These are phyloP conservation scores for Mamestra brassicae DNA, from an alignment of 2,888 invertebrate species.

Conservation along the genomic window DNA sequence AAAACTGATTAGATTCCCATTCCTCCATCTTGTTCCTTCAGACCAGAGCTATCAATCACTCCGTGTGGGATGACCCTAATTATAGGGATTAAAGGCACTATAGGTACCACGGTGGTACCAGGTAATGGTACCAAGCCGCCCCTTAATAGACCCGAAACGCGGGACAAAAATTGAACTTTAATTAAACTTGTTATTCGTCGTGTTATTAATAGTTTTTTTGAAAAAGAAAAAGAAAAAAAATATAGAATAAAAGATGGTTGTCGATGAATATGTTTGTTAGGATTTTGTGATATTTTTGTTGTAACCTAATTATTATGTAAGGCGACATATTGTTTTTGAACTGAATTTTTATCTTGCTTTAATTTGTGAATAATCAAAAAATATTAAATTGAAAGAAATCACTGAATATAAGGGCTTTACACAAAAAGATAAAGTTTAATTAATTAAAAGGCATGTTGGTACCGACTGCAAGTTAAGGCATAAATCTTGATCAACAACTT, in stretches of 20 bases:
- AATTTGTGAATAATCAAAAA: no score
- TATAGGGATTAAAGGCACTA: constrained; percentile 85
- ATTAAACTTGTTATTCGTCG: constrained; percentile 58
- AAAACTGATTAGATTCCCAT: constrained; percentile 88
- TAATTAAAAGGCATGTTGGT: background rate
- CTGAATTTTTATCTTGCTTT: no score
- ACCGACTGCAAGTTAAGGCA: background rate
- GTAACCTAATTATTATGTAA: background rate
- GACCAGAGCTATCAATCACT: constrained; percentile 86
- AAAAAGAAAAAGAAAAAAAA: constrained; percentile 25
- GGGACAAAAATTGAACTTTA: constrained; percentile 61
- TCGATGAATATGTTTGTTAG: constrained; percentile 8
- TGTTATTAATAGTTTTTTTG: constrained; percentile 58
- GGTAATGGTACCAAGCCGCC: constrained; percentile 76
- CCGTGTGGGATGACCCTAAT: constrained; percentile 87
- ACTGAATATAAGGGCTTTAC: no score
- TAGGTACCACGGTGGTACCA: constrained; percentile 66
- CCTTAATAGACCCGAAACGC: constrained; percentile 47
- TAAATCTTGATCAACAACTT: background rate
- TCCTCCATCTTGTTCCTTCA: constrained; percentile 74
- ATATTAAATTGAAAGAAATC: no score
- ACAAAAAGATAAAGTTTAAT: background rate
- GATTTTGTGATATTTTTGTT: background rate
- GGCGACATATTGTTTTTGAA: background rate
- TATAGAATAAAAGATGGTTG: background rate